Evolutionary conservation across 2,113 vertebrate species (phyloP).

Genomic region (Burhinus oedicnemus): DNA sequence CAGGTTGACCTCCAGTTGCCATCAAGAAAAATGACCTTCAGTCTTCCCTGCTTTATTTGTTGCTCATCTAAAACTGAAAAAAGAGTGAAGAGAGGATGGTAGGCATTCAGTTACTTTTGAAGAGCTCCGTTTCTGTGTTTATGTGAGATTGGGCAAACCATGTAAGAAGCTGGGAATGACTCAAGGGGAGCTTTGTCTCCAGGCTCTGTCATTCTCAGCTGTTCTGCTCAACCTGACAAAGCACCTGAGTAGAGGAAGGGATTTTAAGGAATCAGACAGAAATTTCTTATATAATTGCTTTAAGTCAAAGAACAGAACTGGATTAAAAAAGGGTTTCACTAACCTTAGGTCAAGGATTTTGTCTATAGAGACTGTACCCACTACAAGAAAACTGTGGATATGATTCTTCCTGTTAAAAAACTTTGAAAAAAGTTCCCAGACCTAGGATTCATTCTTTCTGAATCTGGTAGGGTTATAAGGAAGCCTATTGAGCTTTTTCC

Average conservation of each 20-base stretch:
- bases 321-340: background rate
- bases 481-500: background rate
- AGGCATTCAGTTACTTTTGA: background rate
- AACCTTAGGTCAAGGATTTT: background rate
- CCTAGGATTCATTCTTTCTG: background rate
- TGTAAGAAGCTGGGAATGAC: background rate
- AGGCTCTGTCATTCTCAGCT: background rate
- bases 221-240: background rate
- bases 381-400: background rate
- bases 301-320: background rate
- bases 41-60: background rate
- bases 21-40: slow-evolving; percentile 14
- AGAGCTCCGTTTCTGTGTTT: background rate
- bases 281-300: background rate
- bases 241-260: background rate
- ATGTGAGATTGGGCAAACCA: background rate
- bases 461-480: background rate
- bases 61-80: background rate
- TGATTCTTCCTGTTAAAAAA: background rate
- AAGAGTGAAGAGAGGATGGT: background rate
- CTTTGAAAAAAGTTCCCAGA: background rate
- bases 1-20: background rate
- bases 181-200: background rate
- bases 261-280: background rate
- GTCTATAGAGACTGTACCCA: background rate